These are phyloP conservation scores for Brachionichthys hirsutus DNA, from an alignment of 2,113 vertebrate species.

Conservation along the genomic window DNA sequence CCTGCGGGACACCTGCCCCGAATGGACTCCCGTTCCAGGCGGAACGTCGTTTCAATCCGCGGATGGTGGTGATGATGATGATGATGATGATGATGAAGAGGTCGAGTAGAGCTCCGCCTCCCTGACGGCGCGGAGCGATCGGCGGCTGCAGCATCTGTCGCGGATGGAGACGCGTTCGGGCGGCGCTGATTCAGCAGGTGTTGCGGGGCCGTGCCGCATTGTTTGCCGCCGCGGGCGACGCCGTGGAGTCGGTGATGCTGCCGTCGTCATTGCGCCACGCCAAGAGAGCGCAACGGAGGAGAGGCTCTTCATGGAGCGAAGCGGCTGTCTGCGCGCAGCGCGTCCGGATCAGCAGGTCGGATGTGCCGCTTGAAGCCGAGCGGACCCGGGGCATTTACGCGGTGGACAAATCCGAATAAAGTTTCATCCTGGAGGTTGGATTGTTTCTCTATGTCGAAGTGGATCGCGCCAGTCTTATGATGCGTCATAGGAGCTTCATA, in stretches of 20 bases:
- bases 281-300: slow-evolving; percentile 31
- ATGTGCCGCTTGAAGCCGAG: slow-evolving; percentile 46
- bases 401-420: slow-evolving; percentile 10
- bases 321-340: slow-evolving; percentile 54
- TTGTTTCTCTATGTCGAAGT: slow-evolving; percentile 40
- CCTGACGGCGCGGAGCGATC: too few species aligned
- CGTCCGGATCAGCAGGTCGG: slow-evolving; percentile 58
- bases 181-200: slow-evolving; percentile 68
- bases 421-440: slow-evolving; percentile 24
- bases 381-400: background rate
- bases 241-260: slow-evolving; percentile 69
- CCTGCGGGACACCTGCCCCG: slow-evolving; percentile 54
- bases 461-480: slow-evolving; percentile 29
- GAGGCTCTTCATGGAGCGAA: slow-evolving; percentile 60
- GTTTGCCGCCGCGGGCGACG: slow-evolving; percentile 76
- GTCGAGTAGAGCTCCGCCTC: too few species aligned
- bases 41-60: background rate
- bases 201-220: slow-evolving; percentile 85
- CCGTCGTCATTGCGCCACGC: slow-evolving; percentile 61
- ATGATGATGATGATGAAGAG: slow-evolving; percentile 28
- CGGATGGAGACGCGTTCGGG: slow-evolving; percentile 61
- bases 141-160: slow-evolving; percentile 5
- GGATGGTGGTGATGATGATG: too few species aligned
- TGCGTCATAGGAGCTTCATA: slow-evolving; percentile 32
- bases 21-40: slow-evolving; percentile 1